phyloP scores from a whole-genome alignment of 2,888 invertebrate species.

The Eugnorisma glareosa region DNA sequence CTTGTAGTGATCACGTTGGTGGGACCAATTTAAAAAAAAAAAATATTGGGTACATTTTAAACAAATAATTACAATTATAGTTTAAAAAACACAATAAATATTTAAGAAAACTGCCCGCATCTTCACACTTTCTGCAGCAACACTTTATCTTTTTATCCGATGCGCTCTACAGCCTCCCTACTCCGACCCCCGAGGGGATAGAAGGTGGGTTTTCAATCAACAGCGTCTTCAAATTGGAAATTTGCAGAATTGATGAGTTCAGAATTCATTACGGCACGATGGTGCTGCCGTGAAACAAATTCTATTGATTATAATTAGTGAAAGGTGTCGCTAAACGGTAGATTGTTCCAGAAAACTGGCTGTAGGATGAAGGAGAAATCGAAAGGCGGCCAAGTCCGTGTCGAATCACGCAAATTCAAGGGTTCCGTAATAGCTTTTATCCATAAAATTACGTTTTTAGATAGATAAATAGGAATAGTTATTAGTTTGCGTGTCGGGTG shows the following conservation, averaged over 20 bases:
- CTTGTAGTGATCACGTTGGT: background rate
- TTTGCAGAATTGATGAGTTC: slow-evolving; percentile 70
- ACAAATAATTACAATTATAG: background rate
- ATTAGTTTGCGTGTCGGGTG: too few species aligned
- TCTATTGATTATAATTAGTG: slow-evolving; percentile 64
- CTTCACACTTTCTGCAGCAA: background rate
- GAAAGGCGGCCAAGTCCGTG: background rate
- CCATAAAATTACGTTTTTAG: background rate
- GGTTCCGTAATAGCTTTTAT: background rate
- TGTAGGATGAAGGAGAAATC: background rate
- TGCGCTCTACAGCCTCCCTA: slow-evolving; percentile 32
- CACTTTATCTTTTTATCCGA: background rate
- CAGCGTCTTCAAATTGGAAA: slow-evolving; percentile 67
- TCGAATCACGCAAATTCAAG: background rate
- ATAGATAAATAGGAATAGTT: background rate
- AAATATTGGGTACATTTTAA: too few species aligned
- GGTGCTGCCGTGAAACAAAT: slow-evolving; percentile 41
- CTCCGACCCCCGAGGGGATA: slow-evolving; percentile 25
- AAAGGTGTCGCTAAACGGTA: slow-evolving; percentile 43
- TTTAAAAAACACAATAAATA: background rate
- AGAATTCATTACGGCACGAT: slow-evolving; percentile 62
- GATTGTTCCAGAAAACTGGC: slow-evolving; percentile 24
- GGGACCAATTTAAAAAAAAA: too few species aligned
- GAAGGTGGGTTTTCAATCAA: slow-evolving; percentile 66
- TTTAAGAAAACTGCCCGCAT: background rate